A percentile compares a stretch with the other conserved stretches of the same genome.
phyloP scores from a whole-genome alignment of 2,797 vertebrate species.

The Hirundo rustica region DNA sequence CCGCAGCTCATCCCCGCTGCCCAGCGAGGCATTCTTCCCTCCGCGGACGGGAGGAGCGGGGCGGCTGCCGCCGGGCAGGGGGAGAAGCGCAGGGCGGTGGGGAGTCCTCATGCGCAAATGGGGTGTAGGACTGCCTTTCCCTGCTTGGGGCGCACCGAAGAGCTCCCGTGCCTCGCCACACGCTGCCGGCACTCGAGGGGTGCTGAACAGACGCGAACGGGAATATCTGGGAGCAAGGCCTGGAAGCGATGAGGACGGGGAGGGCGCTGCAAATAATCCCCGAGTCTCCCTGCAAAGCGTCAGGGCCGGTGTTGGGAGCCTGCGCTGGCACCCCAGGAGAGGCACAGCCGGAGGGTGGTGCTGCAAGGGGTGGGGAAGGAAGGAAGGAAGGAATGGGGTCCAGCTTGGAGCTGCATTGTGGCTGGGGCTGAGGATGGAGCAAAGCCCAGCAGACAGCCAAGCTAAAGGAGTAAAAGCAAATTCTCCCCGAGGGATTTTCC shows the following conservation, averaged over 20 bases:
- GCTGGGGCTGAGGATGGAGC: background rate
- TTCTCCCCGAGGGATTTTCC: background rate
- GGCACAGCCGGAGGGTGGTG: background rate
- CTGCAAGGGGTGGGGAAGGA: background rate
- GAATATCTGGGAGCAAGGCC: background rate
- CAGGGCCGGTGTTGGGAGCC: background rate
- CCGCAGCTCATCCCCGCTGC: background rate
- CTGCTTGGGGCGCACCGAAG: background rate
- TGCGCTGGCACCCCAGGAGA: background rate
- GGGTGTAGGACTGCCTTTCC: background rate
- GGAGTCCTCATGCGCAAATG: background rate
- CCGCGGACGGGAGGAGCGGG: background rate
- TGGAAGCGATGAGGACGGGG: background rate
- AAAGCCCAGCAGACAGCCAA: background rate
- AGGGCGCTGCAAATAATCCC: background rate
- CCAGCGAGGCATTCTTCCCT: background rate
- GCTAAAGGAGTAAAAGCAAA: background rate
- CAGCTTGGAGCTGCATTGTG: rapidly evolving
- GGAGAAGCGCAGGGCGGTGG: background rate
- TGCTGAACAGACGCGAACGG: background rate
- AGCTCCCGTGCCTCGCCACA: background rate
- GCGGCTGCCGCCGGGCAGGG: background rate
- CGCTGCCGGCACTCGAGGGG: background rate
- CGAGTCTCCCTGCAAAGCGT: background rate
- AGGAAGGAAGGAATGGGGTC: background rate